Evolutionary conservation across 2,797 vertebrate genomes (phyloP).

Genomic region (Enteromius paludinosus): DNA sequence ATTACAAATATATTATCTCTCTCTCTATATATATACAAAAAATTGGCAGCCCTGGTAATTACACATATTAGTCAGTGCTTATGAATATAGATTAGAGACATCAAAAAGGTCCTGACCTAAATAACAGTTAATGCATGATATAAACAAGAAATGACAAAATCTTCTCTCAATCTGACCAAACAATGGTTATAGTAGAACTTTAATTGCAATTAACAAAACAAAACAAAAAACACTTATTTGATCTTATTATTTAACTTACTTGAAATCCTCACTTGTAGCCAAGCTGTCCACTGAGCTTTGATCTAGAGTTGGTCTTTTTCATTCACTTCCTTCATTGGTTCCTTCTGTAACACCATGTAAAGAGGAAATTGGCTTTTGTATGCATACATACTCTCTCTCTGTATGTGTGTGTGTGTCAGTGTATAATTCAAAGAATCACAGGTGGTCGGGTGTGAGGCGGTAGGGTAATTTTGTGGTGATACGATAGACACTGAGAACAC

Average conservation of each 20-base stretch:
- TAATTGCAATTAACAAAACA: background rate
- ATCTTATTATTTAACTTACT: conserved; percentile 38
- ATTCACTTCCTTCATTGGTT: conserved; percentile 22
- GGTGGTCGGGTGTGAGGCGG: background rate
- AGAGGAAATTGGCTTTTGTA: conserved; percentile 27
- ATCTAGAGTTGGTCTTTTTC: background rate
- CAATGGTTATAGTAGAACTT: background rate
- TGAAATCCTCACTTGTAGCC: conserved; percentile 4
- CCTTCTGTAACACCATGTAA: conserved; percentile 9
- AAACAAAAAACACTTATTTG: no score
- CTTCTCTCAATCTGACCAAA: background rate
- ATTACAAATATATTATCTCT: no score
- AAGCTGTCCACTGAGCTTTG: background rate
- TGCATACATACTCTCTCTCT: background rate
- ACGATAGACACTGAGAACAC: background rate
- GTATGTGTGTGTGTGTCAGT: background rate
- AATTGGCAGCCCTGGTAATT: background rate
- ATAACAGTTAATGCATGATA: no score
- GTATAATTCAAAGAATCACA: background rate
- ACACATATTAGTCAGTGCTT: background rate
- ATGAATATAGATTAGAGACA: no score
- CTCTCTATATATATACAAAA: no score
- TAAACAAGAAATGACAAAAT: background rate
- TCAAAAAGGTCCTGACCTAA: no score
- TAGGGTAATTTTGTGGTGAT: background rate